Conservation (phyloP, 2,888 invertebrate species). For the Nomada ruficornis region DNA sequence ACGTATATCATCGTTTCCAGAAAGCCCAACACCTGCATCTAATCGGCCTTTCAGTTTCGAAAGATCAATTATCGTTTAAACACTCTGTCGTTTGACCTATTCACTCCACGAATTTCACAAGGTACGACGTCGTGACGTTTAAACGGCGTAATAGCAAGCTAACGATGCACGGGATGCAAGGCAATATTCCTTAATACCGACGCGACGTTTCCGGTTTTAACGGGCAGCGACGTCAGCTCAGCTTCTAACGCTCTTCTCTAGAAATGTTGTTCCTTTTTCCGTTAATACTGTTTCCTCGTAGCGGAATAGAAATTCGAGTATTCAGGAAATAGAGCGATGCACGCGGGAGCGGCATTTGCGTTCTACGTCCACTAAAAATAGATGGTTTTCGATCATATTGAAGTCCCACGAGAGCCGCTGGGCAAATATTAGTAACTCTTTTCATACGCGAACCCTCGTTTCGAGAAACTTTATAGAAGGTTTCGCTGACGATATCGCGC, state of each 20-base stretch:
- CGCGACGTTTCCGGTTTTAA: conserved; percentile 33
- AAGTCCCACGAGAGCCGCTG: conserved; percentile 26
- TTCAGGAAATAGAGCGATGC: conserved; percentile 24
- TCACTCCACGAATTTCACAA: neutral
- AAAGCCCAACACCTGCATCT: neutral
- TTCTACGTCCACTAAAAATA: conserved; percentile 31
- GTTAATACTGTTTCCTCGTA: conserved; percentile 11
- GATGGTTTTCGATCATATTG: conserved; percentile 45
- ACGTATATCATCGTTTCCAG: neutral
- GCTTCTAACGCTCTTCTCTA: neutral
- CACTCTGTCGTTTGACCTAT: conserved; percentile 38
- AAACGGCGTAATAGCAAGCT: conserved; percentile 17
- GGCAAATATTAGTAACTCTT: conserved; percentile 55
- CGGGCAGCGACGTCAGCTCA: neutral
- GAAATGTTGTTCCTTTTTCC: conserved; percentile 2
- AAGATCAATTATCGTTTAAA: conserved; percentile 2
- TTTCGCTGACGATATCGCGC: neutral
- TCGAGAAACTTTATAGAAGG: conserved; percentile 19
- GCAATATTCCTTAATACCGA: conserved; percentile 31
- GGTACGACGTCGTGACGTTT: conserved; percentile 16
- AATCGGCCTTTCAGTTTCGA: neutral
- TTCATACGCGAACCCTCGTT: conserved; percentile 28
- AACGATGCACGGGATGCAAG: conserved; percentile 22
- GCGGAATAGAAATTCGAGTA: neutral
- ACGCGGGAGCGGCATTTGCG: neutral